These are phyloP conservation scores for Emberiza fucata DNA, from an alignment of 2,113 vertebrate species.

Conservation along the genomic window DNA sequence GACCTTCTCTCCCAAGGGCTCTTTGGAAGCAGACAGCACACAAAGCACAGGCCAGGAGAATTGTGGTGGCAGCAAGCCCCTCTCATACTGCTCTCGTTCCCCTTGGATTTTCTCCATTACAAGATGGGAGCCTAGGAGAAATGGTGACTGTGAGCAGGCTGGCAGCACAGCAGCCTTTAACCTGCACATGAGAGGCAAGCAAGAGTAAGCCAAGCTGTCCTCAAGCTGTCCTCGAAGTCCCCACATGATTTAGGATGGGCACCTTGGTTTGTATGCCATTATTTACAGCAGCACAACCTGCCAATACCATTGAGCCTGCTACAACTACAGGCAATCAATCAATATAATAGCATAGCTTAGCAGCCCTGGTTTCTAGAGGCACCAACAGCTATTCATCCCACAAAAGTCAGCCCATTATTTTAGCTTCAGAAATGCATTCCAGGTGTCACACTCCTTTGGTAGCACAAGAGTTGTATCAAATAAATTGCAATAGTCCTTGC, in stretches of 20 bases:
- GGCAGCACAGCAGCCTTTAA: neutral
- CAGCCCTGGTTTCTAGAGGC: neutral
- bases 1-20: neutral
- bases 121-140: neutral
- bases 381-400: neutral
- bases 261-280: neutral
- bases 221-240: neutral
- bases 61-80: neutral
- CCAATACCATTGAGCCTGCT: neutral
- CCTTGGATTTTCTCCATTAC: neutral
- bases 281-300: neutral
- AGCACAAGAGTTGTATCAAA: neutral
- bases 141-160: neutral
- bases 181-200: neutral
- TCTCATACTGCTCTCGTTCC: rapidly evolving
- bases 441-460: neutral
- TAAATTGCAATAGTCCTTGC: neutral
- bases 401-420: neutral
- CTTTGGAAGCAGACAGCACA: neutral
- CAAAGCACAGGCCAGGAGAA: neutral
- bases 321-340: neutral
- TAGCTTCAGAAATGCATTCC: neutral
- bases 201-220: neutral
- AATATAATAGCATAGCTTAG: neutral
- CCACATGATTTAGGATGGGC: neutral